Conservation (phyloP, 2,113 vertebrate species). For the Myrmecobius fasciatus region DNA sequence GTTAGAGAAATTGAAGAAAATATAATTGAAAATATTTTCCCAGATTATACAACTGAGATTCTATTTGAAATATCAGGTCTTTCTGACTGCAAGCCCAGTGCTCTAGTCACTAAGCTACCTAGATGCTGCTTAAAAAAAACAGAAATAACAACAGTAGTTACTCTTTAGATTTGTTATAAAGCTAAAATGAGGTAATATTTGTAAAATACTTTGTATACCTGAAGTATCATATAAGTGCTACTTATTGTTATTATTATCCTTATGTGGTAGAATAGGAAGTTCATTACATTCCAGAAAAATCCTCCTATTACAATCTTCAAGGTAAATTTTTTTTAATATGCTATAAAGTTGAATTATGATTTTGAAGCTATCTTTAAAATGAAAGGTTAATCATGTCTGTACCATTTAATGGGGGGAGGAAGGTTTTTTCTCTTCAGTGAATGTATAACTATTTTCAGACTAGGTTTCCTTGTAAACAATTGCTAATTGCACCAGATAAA, state of each 20-base stretch:
- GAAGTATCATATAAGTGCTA: neutral
- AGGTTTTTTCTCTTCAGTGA: neutral
- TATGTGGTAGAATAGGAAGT: neutral
- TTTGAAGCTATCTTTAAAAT: neutral
- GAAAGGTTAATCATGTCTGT: neutral
- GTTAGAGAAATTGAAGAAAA: neutral
- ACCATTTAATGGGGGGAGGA: neutral
- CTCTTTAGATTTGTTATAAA: neutral
- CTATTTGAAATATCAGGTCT: neutral
- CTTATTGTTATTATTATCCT: neutral
- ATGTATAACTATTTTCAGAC: conserved; percentile 19
- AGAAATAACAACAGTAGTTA: neutral
- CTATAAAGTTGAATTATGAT: neutral
- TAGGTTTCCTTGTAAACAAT: neutral
- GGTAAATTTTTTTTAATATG: neutral
- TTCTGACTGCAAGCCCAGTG: neutral
- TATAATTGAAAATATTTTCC: neutral
- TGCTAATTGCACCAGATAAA: conserved; percentile 55
- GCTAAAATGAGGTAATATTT: neutral
- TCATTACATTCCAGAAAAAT: neutral
- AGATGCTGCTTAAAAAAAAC: neutral
- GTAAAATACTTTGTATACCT: neutral
- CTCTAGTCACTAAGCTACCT: neutral
- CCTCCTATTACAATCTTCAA: neutral
- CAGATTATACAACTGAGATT: neutral